Evolutionary conservation across 2,113 vertebrate species (phyloP).

Genomic region (Neolamprologus falcicula): DNA sequence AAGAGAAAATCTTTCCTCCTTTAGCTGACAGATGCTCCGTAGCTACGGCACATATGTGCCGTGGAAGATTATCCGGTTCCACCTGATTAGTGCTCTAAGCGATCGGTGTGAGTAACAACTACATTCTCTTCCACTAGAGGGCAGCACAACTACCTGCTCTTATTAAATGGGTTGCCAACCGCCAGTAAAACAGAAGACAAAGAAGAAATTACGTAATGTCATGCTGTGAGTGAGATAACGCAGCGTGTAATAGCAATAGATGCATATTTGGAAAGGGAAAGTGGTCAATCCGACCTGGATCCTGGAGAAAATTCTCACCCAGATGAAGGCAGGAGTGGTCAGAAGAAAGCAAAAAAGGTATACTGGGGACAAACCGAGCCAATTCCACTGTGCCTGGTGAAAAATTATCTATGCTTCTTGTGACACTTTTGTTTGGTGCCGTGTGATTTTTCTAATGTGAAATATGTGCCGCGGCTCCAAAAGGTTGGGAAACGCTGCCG

Average conservation of each 20-base stretch:
- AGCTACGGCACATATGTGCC: accelerated
- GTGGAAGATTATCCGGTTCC: neutral
- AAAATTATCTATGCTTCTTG: neutral
- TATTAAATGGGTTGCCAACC: neutral
- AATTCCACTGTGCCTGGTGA: neutral
- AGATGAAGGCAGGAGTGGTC: neutral
- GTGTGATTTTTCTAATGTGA: neutral
- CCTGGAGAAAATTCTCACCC: neutral
- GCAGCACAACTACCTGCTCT: neutral
- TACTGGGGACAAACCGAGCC: neutral
- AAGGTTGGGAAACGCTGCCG: neutral
- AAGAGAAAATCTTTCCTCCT: neutral
- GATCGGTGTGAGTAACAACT: neutral
- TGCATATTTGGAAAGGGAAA: accelerated
- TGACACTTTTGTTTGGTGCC: neutral
- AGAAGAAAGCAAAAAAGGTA: neutral
- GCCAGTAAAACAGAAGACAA: neutral
- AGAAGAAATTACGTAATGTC: accelerated
- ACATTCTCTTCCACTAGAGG: neutral
- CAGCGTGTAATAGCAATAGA: neutral
- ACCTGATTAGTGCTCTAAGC: accelerated
- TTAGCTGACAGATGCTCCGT: accelerated
- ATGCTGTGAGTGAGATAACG: accelerated
- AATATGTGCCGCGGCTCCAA: neutral
- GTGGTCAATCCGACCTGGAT: neutral